Evolutionary conservation across 2,113 vertebrate genomes (phyloP), one percentile per base, ranked within the genome.

Genomic region (Recurvirostra avosetta): DNA sequence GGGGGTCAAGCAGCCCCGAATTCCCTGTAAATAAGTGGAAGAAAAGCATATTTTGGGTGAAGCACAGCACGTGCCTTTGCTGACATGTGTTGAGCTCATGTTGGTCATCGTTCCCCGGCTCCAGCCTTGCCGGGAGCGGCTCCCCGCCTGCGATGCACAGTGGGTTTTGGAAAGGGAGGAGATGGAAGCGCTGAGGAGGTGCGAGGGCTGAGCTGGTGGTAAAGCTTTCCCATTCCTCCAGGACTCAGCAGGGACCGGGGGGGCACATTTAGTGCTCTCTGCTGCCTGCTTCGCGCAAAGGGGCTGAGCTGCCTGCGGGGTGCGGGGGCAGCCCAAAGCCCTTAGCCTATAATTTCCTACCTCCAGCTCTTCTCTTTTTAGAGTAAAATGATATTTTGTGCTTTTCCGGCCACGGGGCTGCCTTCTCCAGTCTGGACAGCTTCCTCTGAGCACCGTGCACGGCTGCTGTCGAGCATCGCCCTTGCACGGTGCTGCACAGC

Each of bases 291-390:
- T 62, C 2, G 3, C 49, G 70, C 77, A 43, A 43, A 71, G 56
- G 25, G 19, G 32, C 47, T 72, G 74, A 90, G 78, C 78, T 68
- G 52, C 65, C 65, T 14, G 65, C 5, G 12, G 72, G 8, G 3
- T 29, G 50, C 1, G 16, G 20, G 20, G 52, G 56, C 86, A 78
- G 47, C 61, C 68, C 62, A 8, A 38, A 95, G 45, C 38, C 50
- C 5, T 1, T 13, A 96, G 30, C 77, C 86, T 96, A 1, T 97
- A 95, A 97, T 97, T 97, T 97, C 65, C 94, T 83, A 61, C 76
- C 41, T 94, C 94, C 87, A 78, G 53, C 30, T 78, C 38, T 85
- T 75, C 95, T 93, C 65, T 96, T 97, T 97, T 94, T 94, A 92
- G 87, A 93, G 45, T 32, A 53, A 95, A 95, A 83, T 77, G 72